Conservation (phyloP, 2,797 vertebrate genomes). For the Arnoldichthys spilopterus region DNA sequence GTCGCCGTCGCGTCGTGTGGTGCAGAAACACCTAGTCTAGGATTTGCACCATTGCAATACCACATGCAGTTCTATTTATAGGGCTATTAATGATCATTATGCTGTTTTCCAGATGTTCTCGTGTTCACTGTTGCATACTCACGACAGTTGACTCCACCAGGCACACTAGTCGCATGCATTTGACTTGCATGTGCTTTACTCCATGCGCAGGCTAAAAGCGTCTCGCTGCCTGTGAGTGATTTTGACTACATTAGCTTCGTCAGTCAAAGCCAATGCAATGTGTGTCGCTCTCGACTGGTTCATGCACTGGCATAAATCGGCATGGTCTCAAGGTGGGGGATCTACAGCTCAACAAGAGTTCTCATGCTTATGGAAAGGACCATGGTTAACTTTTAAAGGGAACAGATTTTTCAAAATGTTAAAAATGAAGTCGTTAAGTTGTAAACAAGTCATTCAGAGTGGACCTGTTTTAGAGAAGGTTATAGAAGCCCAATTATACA, state of each 20-base stretch:
- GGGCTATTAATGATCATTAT: constrained; percentile 69
- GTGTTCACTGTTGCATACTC: constrained; percentile 61
- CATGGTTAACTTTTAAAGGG: background rate
- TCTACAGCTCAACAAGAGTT: constrained; percentile 60
- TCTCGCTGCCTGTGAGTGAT: constrained; percentile 62
- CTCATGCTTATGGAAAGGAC: constrained; percentile 46
- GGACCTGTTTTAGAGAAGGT: no score
- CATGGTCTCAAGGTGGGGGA: constrained; percentile 62
- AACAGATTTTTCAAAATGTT: no score
- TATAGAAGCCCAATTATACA: no score
- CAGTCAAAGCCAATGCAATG: constrained; percentile 60
- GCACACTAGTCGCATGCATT: constrained; percentile 30
- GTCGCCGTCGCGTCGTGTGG: background rate
- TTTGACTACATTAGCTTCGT: constrained; percentile 65
- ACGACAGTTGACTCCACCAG: constrained; percentile 68
- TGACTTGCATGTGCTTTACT: constrained; percentile 33
- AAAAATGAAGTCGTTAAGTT: no score
- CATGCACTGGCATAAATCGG: constrained; percentile 67
- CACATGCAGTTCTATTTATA: constrained; percentile 73
- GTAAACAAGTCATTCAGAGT: no score
- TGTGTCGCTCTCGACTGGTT: constrained; percentile 60
- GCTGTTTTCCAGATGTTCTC: constrained; percentile 72
- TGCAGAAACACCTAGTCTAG: constrained; percentile 59
- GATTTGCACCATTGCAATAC: constrained; percentile 64
- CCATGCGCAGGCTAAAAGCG: constrained; percentile 42